A percentile compares a stretch with the other conserved stretches of the same genome.
These are phyloP conservation scores for Cheilosia impressa DNA, from an alignment of 2,888 invertebrate species.

Conservation along the genomic window DNA sequence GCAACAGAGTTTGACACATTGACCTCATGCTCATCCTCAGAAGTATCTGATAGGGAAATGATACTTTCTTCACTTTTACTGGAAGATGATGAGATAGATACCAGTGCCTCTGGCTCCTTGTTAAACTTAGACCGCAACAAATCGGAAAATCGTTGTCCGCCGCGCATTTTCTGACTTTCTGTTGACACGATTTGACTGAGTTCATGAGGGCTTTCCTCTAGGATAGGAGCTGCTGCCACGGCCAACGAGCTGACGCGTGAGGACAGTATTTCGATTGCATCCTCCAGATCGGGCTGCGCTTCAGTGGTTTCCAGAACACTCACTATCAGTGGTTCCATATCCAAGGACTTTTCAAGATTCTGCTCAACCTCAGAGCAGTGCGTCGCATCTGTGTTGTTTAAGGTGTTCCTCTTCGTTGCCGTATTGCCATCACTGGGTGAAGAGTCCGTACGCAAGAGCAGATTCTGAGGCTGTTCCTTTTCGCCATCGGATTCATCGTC, in stretches of 20 bases:
- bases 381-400: constrained; percentile 49
- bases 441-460: constrained; percentile 75
- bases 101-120: constrained; percentile 4
- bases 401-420: not conserved
- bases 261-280: constrained; percentile 77
- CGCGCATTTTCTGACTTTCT: constrained; percentile 73
- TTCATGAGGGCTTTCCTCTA: constrained; percentile 39
- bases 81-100: constrained; percentile 75
- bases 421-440: constrained; percentile 5
- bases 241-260: constrained; percentile 77
- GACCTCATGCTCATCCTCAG: constrained; percentile 30
- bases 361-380: constrained; percentile 48
- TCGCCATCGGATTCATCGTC: constrained; percentile 74
- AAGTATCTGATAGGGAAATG: constrained; percentile 77
- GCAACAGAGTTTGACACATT: constrained; percentile 26
- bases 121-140: not conserved
- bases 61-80: constrained; percentile 63
- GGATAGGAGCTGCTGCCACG: constrained; percentile 54
- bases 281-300: constrained; percentile 38
- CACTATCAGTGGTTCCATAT: constrained; percentile 80
- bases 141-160: constrained; percentile 45
- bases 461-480: constrained; percentile 53
- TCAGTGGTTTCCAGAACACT: constrained; percentile 69
- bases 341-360: constrained; percentile 70
- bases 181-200: constrained; percentile 68